Percentiles rank a stretch among this genome's conserved stretches.
Conservation (phyloP, 2,888 invertebrate species). For the Lycophotia porphyrea region DNA sequence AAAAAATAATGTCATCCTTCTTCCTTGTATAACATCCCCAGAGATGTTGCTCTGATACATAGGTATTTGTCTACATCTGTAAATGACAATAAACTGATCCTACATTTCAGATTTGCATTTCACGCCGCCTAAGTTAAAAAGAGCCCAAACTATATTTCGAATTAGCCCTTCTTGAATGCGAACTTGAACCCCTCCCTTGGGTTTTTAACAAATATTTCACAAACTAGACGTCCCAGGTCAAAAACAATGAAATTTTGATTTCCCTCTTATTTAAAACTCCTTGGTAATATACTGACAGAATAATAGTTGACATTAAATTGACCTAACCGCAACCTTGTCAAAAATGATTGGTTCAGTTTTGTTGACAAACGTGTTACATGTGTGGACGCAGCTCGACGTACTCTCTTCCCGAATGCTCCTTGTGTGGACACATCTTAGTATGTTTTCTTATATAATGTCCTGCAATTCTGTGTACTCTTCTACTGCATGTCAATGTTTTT, state of each 20-base stretch:
- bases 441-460: slow-evolving; percentile 9
- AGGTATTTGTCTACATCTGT: too few relatives aligned
- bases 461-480: slow-evolving; percentile 21
- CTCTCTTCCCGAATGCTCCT: neutral
- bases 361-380: neutral
- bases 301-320: too few relatives aligned
- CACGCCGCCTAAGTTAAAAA: too few relatives aligned
- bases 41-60: neutral
- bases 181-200: too few relatives aligned
- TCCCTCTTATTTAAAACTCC: too few relatives aligned
- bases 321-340: neutral
- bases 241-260: too few relatives aligned
- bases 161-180: too few relatives aligned
- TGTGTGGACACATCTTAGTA: slow-evolving; percentile 4
- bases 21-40: neutral
- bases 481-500: slow-evolving; percentile 22
- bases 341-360: neutral
- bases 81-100: neutral
- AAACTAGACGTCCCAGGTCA: too few relatives aligned
- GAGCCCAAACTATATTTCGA: too few relatives aligned
- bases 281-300: too few relatives aligned
- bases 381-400: neutral
- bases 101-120: neutral
- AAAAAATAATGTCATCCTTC: too few relatives aligned
- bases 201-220: too few relatives aligned